Evolutionary conservation across 2,797 vertebrate genomes (phyloP).

Genomic region (Betta splendens): DNA sequence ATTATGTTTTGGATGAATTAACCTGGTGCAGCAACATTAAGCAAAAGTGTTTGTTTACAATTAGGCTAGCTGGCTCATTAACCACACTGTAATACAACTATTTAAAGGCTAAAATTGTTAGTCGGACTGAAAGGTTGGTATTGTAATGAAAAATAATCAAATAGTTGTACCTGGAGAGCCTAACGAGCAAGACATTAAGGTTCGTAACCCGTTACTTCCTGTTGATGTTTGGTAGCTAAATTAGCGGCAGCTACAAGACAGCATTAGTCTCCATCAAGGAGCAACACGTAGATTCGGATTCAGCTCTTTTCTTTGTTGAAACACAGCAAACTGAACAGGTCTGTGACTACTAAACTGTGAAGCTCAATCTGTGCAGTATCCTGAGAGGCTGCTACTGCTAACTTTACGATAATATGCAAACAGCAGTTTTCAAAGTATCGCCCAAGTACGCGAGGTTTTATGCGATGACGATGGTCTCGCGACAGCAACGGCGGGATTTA

Average conservation of each 20-base stretch:
- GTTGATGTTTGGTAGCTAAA: constrained; percentile 65
- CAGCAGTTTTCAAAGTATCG: constrained; percentile 5
- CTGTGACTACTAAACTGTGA: background rate
- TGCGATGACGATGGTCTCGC: constrained; percentile 23
- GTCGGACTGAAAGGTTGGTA: background rate
- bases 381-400: constrained; percentile 2
- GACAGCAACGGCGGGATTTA: constrained; percentile 8
- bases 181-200: constrained; percentile 64
- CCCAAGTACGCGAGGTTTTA: constrained; percentile 23
- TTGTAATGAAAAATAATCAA: background rate
- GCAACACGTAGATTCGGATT: background rate
- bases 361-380: background rate
- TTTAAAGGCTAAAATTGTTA: background rate
- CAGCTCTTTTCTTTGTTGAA: background rate
- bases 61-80: constrained; percentile 23
- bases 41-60: constrained; percentile 2
- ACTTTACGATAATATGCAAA: background rate
- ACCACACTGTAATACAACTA: constrained; percentile 8
- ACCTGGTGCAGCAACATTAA: too few relatives aligned
- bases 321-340: background rate
- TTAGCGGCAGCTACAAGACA: constrained; percentile 64
- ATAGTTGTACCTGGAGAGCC: constrained; percentile 63
- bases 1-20: background rate
- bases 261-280: constrained; percentile 19
- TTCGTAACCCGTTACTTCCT: constrained; percentile 66